Conservation (phyloP, 2,888 invertebrate genomes). For the Hirtodrosophila histrioides region DNA sequence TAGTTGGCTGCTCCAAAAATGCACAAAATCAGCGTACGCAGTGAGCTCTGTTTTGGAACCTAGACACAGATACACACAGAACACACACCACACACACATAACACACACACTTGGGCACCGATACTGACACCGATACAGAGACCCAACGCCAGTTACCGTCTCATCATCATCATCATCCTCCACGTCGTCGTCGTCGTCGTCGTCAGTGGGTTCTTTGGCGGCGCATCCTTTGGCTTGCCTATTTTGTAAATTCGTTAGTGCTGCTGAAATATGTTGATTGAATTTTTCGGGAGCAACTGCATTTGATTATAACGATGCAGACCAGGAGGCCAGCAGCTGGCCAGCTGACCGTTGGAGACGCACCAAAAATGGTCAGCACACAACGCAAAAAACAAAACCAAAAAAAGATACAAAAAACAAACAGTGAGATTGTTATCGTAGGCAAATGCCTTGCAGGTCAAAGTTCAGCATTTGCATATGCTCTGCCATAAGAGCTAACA, state of each 20-base stretch:
- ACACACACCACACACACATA: neutral
- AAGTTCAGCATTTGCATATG: slow-evolving; percentile 57
- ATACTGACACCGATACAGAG: slow-evolving; percentile 47
- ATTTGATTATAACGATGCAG: slow-evolving; percentile 73
- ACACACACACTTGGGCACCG: slow-evolving; percentile 4
- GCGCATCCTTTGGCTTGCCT: slow-evolving; percentile 80
- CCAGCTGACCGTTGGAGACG: slow-evolving; percentile 56
- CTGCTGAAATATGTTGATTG: slow-evolving; percentile 82
- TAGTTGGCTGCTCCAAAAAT: slow-evolving; percentile 61
- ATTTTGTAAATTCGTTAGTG: slow-evolving; percentile 82
- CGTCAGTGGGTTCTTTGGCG: slow-evolving; percentile 40
- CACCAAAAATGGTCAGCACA: slow-evolving; percentile 64
- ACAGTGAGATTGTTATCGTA: slow-evolving; percentile 54
- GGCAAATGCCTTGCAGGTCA: slow-evolving; percentile 55
- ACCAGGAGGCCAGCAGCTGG: slow-evolving; percentile 31
- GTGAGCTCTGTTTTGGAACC: neutral
- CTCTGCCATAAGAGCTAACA: neutral
- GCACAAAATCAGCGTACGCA: slow-evolving; percentile 69
- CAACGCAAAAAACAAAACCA: slow-evolving; percentile 12
- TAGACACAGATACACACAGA: too few species aligned
- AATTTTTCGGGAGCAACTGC: slow-evolving; percentile 81
- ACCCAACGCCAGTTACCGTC: slow-evolving; percentile 36
- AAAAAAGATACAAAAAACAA: slow-evolving; percentile 13
- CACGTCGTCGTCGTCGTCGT: slow-evolving; percentile 16
- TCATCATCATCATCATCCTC: slow-evolving; percentile 49